Conservation (phyloP, 1,140 invertebrate genomes). For the Branchinecta lynchi region DNA sequence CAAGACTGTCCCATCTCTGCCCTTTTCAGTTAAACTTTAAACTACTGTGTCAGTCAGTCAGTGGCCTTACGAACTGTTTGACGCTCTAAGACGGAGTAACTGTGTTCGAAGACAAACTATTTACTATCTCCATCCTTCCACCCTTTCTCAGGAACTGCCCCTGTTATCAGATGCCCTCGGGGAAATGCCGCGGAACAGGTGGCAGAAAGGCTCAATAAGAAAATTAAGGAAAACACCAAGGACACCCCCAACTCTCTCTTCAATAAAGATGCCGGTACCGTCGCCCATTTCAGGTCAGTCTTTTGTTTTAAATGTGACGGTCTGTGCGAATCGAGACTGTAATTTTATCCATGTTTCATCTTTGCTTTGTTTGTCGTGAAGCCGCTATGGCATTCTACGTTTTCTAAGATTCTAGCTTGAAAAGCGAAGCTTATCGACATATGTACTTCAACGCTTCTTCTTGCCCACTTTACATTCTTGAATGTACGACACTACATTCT, state of each 20-base stretch:
- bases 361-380: neutral
- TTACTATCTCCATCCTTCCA: too few relatives aligned
- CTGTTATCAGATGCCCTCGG: constrained; percentile 84
- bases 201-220: constrained; percentile 90
- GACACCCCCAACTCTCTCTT: constrained; percentile 94
- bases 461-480: too few relatives aligned
- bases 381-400: neutral
- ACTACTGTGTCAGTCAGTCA: too few relatives aligned
- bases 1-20: too few relatives aligned
- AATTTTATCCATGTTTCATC: neutral
- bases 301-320: neutral
- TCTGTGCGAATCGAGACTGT: too few relatives aligned
- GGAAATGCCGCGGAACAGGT: constrained; percentile 98
- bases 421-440: too few relatives aligned
- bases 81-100: too few relatives aligned
- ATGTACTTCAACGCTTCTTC: too few relatives aligned
- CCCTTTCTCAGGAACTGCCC: constrained; percentile 53
- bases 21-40: too few relatives aligned
- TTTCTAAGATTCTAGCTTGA: neutral
- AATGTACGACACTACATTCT: too few relatives aligned
- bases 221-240: constrained; percentile 87
- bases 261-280: constrained; percentile 57
- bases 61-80: too few relatives aligned
- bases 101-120: too few relatives aligned
- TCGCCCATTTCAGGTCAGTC: constrained; percentile 44